These are phyloP conservation scores for Dermatemys mawii DNA, from an alignment of 2,113 vertebrate genomes.

Conservation along the genomic window DNA sequence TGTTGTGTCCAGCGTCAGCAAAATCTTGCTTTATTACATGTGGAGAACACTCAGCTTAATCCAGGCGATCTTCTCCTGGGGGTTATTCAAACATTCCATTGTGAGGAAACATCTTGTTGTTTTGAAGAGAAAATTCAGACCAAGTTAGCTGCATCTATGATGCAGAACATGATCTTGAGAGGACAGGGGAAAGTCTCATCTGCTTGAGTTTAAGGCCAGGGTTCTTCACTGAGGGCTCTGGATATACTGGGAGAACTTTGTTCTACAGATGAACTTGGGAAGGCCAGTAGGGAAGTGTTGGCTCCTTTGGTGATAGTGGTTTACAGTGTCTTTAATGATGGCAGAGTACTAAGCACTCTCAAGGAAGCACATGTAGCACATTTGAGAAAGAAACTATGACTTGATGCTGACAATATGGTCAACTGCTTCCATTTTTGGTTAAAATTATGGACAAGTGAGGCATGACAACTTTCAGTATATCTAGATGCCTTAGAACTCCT, in stretches of 20 bases:
- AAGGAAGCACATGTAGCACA: not conserved
- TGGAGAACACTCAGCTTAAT: slow-evolving; percentile 12
- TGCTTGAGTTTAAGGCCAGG: not conserved
- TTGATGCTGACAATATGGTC: not conserved
- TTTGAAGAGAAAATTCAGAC: not conserved
- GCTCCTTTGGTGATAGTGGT: not conserved
- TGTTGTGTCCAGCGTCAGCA: not conserved
- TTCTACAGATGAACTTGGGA: not conserved
- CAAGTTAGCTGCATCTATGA: not conserved
- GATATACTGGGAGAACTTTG: not conserved
- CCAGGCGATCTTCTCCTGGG: slow-evolving; percentile 21
- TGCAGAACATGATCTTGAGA: not conserved
- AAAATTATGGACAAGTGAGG: not conserved
- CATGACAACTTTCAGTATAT: not conserved
- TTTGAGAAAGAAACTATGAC: not conserved
- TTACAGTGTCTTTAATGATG: not conserved
- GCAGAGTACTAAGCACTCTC: not conserved
- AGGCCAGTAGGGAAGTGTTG: not conserved
- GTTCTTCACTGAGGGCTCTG: not conserved
- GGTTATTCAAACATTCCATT: not conserved
- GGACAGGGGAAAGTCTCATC: not conserved
- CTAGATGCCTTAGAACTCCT: not conserved
- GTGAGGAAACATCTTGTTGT: not conserved
- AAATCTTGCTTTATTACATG: not conserved
- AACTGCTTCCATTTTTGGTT: not conserved